Evolutionary conservation across 2,113 vertebrate species (phyloP), one percentile per base, ranked within the genome.

Genomic region (Chlamydotis undulata): DNA sequence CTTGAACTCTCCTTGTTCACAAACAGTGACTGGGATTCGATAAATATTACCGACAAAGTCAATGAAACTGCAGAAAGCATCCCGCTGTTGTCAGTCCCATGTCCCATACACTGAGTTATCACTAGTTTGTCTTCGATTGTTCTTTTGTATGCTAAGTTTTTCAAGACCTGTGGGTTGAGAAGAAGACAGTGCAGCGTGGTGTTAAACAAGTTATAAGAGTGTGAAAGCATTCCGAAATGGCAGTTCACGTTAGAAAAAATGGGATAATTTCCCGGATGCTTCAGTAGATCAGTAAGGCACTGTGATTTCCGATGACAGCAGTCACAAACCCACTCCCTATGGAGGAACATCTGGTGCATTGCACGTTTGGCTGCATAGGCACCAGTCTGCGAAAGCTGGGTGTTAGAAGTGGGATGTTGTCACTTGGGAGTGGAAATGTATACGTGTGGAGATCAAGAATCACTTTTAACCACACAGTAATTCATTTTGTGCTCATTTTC

Each of bases 111-210:
- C 22, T 43, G 26, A 75, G 25, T 3, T 91, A 50, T 19, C 28
- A 22, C 17, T 5, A 41, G 16, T 26, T 75, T 52, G 3, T 12
- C 56, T 84, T 56, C 28, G 9, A 0, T 6, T 7, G 6, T 43
- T 7, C 28, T 67, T 53, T 53, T 8, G 5, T 61, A 19, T 78
- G 5, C 9, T 57, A 17, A 57, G 12, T 33, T 60, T 77, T 84
- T 69, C 45, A 64, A 35, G 35, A 53, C 19, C 41, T 78, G 56
- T 21, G 76, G 25, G 12, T 26, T 41, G 68, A 45, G 31, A 59
- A 71, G 31, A 17, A 29, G 26, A 14, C 24, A 52, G 31, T 39
- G 50, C 45, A 57, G 5, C 0, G 0, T 26, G 19, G 9, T 63
- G 14, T 14, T 45, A 33, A 86, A 69, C 7, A 47, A 82, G 19